These are phyloP conservation scores for Steinernema khuongi DNA, from an alignment of 1,140 invertebrate species.

Conservation along the genomic window DNA sequence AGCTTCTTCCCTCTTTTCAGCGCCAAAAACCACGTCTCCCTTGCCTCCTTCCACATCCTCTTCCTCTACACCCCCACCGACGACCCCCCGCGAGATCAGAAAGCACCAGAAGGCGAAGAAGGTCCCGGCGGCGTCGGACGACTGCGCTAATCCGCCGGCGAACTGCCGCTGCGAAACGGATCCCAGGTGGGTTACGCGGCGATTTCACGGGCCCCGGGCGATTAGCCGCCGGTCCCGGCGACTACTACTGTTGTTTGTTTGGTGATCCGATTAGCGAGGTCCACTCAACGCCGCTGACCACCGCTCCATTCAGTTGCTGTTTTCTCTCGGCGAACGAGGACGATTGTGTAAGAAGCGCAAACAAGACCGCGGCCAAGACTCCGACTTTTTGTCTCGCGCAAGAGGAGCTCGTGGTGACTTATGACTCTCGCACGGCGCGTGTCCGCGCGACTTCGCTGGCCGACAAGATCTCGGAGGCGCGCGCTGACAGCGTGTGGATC, in stretches of 20 bases:
- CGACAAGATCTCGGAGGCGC: background rate
- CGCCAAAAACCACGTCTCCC: background rate
- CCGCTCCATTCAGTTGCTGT: background rate
- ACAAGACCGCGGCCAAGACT: background rate
- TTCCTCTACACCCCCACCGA: background rate
- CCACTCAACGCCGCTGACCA: background rate
- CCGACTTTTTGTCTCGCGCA: conserved; percentile 1
- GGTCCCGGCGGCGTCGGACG: background rate
- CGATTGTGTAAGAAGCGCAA: conserved; percentile 2
- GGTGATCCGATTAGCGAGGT: background rate
- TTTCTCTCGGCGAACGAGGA: background rate
- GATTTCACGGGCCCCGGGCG: background rate
- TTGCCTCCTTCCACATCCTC: background rate
- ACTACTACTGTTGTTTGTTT: background rate
- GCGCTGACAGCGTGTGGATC: background rate
- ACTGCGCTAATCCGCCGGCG: background rate
- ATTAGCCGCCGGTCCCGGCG: background rate
- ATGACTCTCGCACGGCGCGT: conserved; percentile 7
- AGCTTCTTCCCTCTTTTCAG: no score
- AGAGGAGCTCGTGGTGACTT: background rate
- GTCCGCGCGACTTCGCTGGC: background rate
- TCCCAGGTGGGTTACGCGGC: background rate
- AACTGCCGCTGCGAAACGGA: background rate
- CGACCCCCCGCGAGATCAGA: background rate
- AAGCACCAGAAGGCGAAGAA: background rate